Evolutionary conservation across 2,113 vertebrate species (phyloP).

Genomic region (Holacanthus passer): DNA sequence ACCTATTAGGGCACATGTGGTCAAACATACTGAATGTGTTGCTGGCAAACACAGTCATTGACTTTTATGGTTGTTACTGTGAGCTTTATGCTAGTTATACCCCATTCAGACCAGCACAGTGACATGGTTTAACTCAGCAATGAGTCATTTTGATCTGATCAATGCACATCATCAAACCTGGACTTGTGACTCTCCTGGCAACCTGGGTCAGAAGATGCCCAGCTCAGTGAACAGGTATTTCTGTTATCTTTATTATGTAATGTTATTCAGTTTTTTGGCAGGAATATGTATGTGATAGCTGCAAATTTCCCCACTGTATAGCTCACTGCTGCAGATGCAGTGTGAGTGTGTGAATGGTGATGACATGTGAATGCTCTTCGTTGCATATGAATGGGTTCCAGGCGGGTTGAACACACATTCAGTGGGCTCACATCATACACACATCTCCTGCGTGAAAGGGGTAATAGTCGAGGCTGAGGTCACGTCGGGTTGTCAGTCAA

Average conservation of each 20-base stretch:
- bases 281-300: background rate
- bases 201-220: background rate
- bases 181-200: background rate
- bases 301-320: too few relatives aligned
- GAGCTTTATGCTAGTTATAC: too few relatives aligned
- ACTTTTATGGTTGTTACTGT: background rate
- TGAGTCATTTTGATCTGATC: slow-evolving; percentile 24
- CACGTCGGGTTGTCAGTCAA: slow-evolving; percentile 53
- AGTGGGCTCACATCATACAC: background rate
- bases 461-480: slow-evolving; percentile 66
- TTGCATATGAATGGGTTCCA: slow-evolving; percentile 13
- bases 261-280: background rate
- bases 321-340: background rate
- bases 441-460: slow-evolving; percentile 38
- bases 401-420: slow-evolving; percentile 12
- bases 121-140: slow-evolving; percentile 5
- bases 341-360: background rate
- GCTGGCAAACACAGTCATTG: background rate
- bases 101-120: slow-evolving; percentile 4
- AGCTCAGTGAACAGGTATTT: slow-evolving; percentile 13
- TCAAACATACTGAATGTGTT: background rate
- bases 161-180: background rate
- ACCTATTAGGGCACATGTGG: background rate
- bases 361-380: background rate
- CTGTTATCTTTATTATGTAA: slow-evolving; percentile 8